A percentile compares a stretch with the other conserved stretches of the same genome.
Evolutionary conservation across 2,888 invertebrate genomes (phyloP).

Genomic region (Geophilus truncorum): DNA sequence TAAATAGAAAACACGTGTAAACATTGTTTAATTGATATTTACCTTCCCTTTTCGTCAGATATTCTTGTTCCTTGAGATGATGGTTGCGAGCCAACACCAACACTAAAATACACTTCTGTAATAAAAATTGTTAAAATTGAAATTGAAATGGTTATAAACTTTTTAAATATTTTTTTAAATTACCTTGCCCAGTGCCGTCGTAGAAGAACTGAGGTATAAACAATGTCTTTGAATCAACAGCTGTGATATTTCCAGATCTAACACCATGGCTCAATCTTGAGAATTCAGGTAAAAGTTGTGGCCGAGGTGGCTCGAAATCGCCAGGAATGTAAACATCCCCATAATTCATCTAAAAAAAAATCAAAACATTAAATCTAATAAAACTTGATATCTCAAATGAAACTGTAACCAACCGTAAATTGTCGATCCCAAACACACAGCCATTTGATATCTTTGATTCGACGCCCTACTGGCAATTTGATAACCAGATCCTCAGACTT

Average conservation of each 20-base stretch:
- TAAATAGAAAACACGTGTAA: background rate
- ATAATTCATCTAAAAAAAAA: slow-evolving; percentile 40
- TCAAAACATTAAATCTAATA: background rate
- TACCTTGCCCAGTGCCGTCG: slow-evolving; percentile 37
- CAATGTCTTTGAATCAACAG: slow-evolving; percentile 35
- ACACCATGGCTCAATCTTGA: slow-evolving; percentile 31
- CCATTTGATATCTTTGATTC: slow-evolving; percentile 40
- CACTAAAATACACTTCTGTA: slow-evolving; percentile 36
- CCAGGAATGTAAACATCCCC: slow-evolving; percentile 40
- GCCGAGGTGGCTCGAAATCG: slow-evolving; percentile 39
- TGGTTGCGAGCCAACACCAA: slow-evolving; percentile 36
- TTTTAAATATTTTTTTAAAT: too few relatives aligned
- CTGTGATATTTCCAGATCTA: slow-evolving; percentile 33
- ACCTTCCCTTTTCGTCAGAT: slow-evolving; percentile 36
- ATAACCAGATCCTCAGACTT: slow-evolving; percentile 40
- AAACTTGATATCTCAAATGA: background rate
- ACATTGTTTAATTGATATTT: background rate
- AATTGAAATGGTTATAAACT: background rate
- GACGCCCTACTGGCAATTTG: slow-evolving; percentile 40
- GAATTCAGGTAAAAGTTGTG: slow-evolving; percentile 27
- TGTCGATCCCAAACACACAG: slow-evolving; percentile 41
- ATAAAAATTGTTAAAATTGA: background rate
- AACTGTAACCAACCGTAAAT: slow-evolving; percentile 38
- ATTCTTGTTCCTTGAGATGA: slow-evolving; percentile 36
- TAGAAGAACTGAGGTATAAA: slow-evolving; percentile 36